Conservation (phyloP, 2,888 invertebrate genomes). For the Panzeria rudis region DNA sequence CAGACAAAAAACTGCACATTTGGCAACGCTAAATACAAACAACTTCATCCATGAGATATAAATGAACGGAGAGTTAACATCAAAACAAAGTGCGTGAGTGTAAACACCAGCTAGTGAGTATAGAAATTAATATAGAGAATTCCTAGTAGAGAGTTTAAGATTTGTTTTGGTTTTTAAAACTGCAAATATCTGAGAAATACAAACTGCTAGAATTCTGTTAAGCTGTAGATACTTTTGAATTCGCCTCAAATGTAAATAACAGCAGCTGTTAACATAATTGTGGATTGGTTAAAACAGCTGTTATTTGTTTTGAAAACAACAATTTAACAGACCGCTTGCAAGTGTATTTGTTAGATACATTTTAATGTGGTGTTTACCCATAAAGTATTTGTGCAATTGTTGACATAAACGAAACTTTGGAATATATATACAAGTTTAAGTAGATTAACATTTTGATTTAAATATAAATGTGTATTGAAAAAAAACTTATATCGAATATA, state of each 20-base stretch:
- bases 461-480: neutral
- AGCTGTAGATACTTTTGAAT: slow-evolving; percentile 53
- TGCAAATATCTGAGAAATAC: slow-evolving; percentile 36
- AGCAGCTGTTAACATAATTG: neutral
- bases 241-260: slow-evolving; percentile 36
- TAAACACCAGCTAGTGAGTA: neutral
- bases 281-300: slow-evolving; percentile 39
- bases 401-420: neutral
- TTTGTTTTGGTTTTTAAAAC: slow-evolving; percentile 28
- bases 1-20: too few relatives aligned
- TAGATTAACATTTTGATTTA: neutral
- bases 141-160: neutral
- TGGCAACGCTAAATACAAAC: too few relatives aligned
- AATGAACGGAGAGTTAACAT: slow-evolving; percentile 23
- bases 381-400: neutral
- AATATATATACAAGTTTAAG: neutral
- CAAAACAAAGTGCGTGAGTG: slow-evolving; percentile 24
- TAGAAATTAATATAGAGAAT: slow-evolving; percentile 4
- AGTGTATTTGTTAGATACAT: slow-evolving; percentile 1
- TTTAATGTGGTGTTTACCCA: neutral
- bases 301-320: slow-evolving; percentile 64
- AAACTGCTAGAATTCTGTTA: slow-evolving; percentile 63
- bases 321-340: neutral
- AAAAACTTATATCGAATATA: too few relatives aligned
- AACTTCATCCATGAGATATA: slow-evolving; percentile 47